Conservation (phyloP, 2,113 vertebrate species). For the Engystomops pustulosus region DNA sequence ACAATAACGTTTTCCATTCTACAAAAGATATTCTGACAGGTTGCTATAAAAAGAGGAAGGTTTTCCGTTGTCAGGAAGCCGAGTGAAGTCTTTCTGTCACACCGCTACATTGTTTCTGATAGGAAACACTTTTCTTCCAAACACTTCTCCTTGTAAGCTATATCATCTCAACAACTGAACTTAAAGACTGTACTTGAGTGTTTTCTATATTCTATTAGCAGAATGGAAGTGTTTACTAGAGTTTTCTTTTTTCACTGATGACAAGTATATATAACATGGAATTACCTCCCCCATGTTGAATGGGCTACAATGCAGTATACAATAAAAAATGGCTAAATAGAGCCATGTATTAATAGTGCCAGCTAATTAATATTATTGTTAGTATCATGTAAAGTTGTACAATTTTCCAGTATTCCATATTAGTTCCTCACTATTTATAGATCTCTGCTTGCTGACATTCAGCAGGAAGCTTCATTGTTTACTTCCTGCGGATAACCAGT, state of each 20-base stretch:
- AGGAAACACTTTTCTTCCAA: background rate
- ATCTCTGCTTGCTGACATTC: too few species aligned
- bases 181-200: background rate
- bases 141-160: background rate
- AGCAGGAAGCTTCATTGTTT: too few species aligned
- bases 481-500: too few species aligned
- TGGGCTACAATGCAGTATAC: too few species aligned
- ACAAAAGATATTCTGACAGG: background rate
- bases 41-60: background rate
- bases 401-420: too few species aligned
- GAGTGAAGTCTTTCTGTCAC: slow-evolving; percentile 1
- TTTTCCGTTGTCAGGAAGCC: slow-evolving; percentile 9
- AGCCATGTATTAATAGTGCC: too few species aligned
- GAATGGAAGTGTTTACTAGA: background rate
- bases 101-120: background rate
- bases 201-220: background rate
- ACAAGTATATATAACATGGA: too few species aligned
- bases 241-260: background rate
- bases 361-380: too few species aligned
- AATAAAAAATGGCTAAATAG: too few species aligned
- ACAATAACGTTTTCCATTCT: background rate
- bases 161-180: background rate
- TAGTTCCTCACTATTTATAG: too few species aligned
- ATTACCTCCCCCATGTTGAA: too few species aligned
- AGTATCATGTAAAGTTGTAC: too few species aligned